Base-by-base conservation (phyloP, 23 tunicate species). In the Halocynthia aurantium region DNA sequence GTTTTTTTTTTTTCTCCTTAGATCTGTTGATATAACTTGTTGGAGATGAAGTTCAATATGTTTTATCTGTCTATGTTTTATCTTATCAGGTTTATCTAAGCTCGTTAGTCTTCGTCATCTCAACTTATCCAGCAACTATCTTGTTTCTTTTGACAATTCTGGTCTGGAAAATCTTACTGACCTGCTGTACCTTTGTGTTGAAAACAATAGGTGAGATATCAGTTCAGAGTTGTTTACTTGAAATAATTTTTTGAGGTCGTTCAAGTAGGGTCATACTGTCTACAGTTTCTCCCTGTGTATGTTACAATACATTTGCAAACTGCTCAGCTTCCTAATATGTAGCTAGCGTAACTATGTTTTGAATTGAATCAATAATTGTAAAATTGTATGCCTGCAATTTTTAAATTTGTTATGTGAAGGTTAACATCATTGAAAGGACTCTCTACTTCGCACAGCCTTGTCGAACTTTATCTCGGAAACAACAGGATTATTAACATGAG, bases 391-490 rank as follows among this genome's bases (percentile, higher is more conserved):
- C 63, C 63, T 58, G 9, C 22, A 65, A 64, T 65, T 65, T 10
- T 10, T 8, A 65, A 20, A 17, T 22, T 70, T 74, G n/a, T n/a
- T 74, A 13, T 50, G 18, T 44, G 18, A 55, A 90, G 96, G 76
- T 69, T 90, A 22, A 53, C 89, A 6, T 82, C 98, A 6, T 86
- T 92, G 65, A 86, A 86, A 69, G 92, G 92, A 10, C 68, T 92
- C 50, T 20, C 87, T 6, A 61, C 52, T 15, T 84, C 84, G 0
- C 17, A 56, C 2, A 76, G 88, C 22, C 58, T 92, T 31, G 71
- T 86, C 10, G 98, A 92, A 75, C 71, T 92, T 5, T 92, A 86
- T 61, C 57, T 92, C 71, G 98, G 98, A 68, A 92, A 92, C 75
- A 92, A 92, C 75, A 53, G 92, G 44, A 82, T 86, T 10, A 51